Evolutionary conservation across 2,888 invertebrate genomes (phyloP).

Genomic region (Ectropis crepuscularia): DNA sequence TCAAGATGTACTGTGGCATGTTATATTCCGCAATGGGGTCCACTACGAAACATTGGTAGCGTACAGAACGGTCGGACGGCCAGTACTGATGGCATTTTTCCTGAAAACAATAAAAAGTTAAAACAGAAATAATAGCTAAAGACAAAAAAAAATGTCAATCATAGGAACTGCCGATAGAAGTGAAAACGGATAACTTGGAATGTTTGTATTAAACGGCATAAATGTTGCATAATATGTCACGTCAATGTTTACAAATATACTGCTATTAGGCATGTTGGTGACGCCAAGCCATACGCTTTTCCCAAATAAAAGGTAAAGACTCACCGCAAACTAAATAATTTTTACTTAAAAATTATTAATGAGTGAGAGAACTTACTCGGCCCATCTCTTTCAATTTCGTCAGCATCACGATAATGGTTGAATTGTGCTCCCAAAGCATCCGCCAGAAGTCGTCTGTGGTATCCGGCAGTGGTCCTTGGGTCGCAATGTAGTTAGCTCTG

Average conservation of each 20-base stretch:
- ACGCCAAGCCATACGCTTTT: too few relatives aligned
- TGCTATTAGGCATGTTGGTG: too few relatives aligned
- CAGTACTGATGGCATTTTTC: slow-evolving; percentile 99
- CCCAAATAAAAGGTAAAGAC: too few relatives aligned
- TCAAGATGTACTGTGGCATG: slow-evolving; percentile 99
- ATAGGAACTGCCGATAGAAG: too few relatives aligned
- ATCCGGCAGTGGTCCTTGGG: slow-evolving; percentile 98
- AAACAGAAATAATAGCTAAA: background rate
- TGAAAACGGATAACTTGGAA: too few relatives aligned
- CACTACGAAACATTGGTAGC: slow-evolving; percentile 99
- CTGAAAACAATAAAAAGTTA: slow-evolving; percentile 76
- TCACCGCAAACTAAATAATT: background rate
- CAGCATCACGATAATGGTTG: slow-evolving; percentile 99
- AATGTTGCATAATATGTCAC: too few relatives aligned
- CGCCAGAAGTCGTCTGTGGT: slow-evolving; percentile 99
- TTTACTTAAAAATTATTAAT: background rate
- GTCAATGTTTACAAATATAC: too few relatives aligned
- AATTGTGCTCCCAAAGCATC: slow-evolving; percentile 99
- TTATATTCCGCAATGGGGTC: slow-evolving; percentile 99
- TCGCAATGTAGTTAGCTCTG: slow-evolving; percentile 97
- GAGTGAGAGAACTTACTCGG: slow-evolving; percentile 87
- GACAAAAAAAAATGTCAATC: background rate
- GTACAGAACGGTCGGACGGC: slow-evolving; percentile 98
- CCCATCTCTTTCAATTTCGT: slow-evolving; percentile 99
- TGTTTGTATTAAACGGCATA: too few relatives aligned